Evolutionary conservation across 2,888 invertebrate species (phyloP), one percentile per base, ranked within the genome.

Genomic region (Sarcophaga rosellei): DNA sequence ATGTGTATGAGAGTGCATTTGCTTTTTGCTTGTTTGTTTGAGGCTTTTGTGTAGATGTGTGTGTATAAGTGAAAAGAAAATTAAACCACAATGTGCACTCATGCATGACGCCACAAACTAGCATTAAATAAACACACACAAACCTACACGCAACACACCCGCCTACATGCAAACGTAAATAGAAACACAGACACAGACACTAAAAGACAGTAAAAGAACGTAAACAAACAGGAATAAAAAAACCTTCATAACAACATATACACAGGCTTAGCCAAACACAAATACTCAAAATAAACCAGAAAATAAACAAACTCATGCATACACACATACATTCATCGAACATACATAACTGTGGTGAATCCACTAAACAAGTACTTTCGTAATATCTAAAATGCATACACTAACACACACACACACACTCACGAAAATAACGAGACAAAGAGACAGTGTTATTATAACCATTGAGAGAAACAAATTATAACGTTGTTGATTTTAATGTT

Each of bases 401-500:
- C 0, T 4, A 3, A 25, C 25, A 25, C 35, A 35, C 35, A 35
- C 35, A 35, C 35, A 35, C 35, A 1, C 8, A 35, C 2, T 8
- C 8, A 35, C 35, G 35, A 35, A 35, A 35, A 35, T 35, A 35
- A 35, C 2, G 35, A 2, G 35, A 2, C 8, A 35, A 8, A 35
- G 10, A 35, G 35, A 35, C 35, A 35, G 35, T 35, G 35, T 35
- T 35, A 35, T 35, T 35, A 35, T 35, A 35, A 35, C 35, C n/a
- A n/a, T 53, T 35, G 35, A 35, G 73, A 11, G 45, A 61, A 74
- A 74, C 84, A 81, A 85, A 79, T 82, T 79, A 82, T 79, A 82
- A 72, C 79, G 85, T 79, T 85, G 82, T 82, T 85, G 79, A 85
- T 78, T 82, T 79, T 79, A 82, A 82, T 82, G 68, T 81, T 85